Conservation (phyloP, 2,113 vertebrate species). For the Pelodiscus sinensis region DNA sequence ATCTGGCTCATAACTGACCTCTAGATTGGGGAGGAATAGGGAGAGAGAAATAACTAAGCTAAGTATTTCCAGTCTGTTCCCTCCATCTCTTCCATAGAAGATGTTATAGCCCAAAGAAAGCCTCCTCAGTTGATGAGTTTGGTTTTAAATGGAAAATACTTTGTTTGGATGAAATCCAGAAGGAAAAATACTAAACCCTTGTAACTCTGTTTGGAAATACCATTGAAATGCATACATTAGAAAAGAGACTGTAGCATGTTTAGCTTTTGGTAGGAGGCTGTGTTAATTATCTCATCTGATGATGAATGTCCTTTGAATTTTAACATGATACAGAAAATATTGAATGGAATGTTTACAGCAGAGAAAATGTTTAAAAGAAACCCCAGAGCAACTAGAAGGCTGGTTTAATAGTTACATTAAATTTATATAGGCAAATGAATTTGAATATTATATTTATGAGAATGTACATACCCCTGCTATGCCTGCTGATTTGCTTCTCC, state of each 20-base stretch:
- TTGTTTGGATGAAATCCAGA: neutral
- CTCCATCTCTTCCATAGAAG: neutral
- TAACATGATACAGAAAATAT: neutral
- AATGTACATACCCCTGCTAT: neutral
- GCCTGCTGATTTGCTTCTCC: neutral
- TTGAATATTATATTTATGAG: neutral
- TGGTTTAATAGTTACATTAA: neutral
- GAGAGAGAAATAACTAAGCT: accelerated
- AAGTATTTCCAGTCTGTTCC: neutral
- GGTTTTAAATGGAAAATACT: neutral
- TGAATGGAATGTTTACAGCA: neutral
- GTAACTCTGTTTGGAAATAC: neutral
- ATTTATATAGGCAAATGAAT: neutral
- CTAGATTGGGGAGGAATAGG: neutral
- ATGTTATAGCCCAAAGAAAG: neutral
- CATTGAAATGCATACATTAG: neutral
- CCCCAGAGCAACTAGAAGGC: neutral
- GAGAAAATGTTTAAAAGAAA: neutral
- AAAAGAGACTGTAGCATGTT: neutral
- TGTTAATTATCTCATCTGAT: neutral
- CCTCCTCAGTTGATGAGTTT: neutral
- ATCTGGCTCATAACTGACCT: neutral
- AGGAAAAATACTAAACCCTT: neutral
- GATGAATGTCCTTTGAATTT: slow-evolving; percentile 18
- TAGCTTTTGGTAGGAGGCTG: slow-evolving; percentile 31